Percentiles rank a stretch among this genome's conserved stretches.
Conservation (phyloP, 2,797 vertebrate species). For the Onychomys torridus region DNA sequence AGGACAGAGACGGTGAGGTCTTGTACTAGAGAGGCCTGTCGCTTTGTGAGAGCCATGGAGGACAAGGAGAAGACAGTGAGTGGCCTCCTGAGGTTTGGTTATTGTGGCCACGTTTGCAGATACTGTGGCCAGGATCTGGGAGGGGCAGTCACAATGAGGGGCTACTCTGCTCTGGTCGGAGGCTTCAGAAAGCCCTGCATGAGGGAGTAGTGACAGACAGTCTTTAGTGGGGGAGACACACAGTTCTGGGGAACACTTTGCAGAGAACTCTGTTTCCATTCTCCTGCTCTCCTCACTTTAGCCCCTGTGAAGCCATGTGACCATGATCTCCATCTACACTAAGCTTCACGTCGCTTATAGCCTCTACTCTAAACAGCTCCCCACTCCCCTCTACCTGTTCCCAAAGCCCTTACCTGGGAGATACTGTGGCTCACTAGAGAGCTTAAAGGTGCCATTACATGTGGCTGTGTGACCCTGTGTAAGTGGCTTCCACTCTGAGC, state of each 20-base stretch:
- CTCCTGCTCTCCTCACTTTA: neutral
- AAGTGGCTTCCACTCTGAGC: neutral
- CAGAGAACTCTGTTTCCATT: neutral
- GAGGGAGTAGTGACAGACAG: neutral
- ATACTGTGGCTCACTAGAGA: neutral
- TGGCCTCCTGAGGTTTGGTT: neutral
- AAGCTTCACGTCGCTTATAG: neutral
- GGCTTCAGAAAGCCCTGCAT: neutral
- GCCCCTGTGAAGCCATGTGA: neutral
- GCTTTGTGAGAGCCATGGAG: slow-evolving; percentile 90
- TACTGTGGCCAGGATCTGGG: neutral
- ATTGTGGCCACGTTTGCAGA: neutral
- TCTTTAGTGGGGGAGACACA: neutral
- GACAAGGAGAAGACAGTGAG: slow-evolving; percentile 79
- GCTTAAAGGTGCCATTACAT: neutral
- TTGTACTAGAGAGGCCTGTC: slow-evolving; percentile 90
- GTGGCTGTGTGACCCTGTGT: slow-evolving; percentile 1
- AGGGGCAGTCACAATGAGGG: neutral
- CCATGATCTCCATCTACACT: neutral
- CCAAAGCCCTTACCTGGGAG: neutral
- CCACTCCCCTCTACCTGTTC: neutral
- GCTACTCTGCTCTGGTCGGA: neutral
- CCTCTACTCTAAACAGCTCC: neutral
- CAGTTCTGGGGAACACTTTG: neutral
- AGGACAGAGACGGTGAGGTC: slow-evolving; percentile 94